Base-by-base conservation (phyloP, 1,140 invertebrate species). In the Drosophila paulistorum region DNA sequence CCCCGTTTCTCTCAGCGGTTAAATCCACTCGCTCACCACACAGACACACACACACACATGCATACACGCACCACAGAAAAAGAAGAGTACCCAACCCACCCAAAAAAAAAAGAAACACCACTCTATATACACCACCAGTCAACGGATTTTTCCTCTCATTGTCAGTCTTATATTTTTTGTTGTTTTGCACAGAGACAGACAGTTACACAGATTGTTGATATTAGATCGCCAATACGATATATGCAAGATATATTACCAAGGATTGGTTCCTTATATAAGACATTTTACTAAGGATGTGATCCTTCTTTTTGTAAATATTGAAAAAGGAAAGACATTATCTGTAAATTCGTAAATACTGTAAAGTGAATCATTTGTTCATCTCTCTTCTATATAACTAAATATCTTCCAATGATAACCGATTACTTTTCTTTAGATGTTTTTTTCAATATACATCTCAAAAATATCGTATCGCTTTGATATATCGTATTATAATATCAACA, bases 131-230 rank as follows among this genome's bases (percentile, higher is more conserved):
- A 51, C n/a, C 45, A 51, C 45, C 17, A 51, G 20, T 51, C 45
- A 23, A 23, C 39, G 42, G 23, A 48, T 30, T 11, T 45, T 45
- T 48, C 42, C 64, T 59, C 58, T 79, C n/a, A n/a, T n/a, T n/a
- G n/a, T n/a, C 67, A 77, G 69, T 51, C 45, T 51, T 51, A 23
- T 82, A 23, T 82, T 68, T 70, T 75, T 68, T 75, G 57, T 37
- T 59, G 17, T 59, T 35, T 37, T 37, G 30, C 57, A 59, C 57
- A 59, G 57, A 59, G 57, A 59, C 57, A 59, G 57, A 59, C 57
- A 59, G 33, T 59, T 59, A 3, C 33, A 59, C 5, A 51, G 45
- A 51, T 51, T 51, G 45, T 51, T 51, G 45, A 51, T 51, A 51
- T 51, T 9, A 10, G 7, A 9, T 48, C 7, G 17, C 1, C 45